These are phyloP conservation scores for Saimiri boliviensis DNA, from an alignment of 2,113 vertebrate genomes.

Conservation along the genomic window DNA sequence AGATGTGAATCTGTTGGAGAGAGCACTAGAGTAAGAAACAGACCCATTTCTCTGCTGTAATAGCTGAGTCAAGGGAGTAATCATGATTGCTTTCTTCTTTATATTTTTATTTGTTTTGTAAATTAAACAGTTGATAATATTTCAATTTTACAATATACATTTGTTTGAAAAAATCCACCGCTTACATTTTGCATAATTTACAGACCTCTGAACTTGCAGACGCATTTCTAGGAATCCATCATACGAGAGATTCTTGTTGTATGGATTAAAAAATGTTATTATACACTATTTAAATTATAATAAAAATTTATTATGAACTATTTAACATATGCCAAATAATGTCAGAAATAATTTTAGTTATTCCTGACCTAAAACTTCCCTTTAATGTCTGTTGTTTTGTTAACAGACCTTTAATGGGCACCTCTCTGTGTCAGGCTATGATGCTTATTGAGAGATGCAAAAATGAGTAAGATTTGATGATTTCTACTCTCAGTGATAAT, in stretches of 20 bases:
- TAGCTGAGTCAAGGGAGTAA: neutral
- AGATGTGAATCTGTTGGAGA: neutral
- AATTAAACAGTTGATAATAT: neutral
- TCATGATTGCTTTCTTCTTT: neutral
- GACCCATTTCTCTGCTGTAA: neutral
- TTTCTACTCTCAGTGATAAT: neutral
- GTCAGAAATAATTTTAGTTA: neutral
- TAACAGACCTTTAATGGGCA: neutral
- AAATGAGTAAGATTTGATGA: neutral
- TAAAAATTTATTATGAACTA: neutral
- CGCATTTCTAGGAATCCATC: neutral
- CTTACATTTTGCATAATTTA: neutral
- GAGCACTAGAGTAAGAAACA: neutral
- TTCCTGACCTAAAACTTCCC: neutral
- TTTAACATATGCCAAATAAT: neutral
- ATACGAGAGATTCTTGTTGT: neutral
- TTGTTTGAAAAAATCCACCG: neutral
- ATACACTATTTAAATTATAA: neutral
- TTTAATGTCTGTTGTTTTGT: neutral
- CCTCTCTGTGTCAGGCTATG: neutral
- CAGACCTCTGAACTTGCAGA: neutral
- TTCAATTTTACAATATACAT: neutral
- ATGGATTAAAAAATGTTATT: neutral
- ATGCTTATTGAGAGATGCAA: neutral
- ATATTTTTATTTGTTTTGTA: neutral